phyloP scores from a whole-genome alignment of 92 coral and sea anemone species.

The Epizoanthus scotinus region DNA sequence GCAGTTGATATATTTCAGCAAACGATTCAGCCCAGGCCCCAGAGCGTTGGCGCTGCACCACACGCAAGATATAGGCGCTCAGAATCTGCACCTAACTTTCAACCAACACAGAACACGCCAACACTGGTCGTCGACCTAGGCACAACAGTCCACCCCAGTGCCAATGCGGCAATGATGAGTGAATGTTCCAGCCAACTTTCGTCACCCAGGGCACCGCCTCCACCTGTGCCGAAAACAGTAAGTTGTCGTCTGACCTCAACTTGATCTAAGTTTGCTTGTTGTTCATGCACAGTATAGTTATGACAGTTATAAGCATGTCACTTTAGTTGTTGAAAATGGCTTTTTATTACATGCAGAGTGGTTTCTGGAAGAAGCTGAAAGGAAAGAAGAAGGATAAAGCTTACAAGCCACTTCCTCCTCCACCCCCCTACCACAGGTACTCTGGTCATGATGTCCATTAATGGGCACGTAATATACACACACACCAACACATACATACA shows the following conservation, averaged over 20 bases:
- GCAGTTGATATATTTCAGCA: slow-evolving; percentile 21
- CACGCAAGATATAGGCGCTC: slow-evolving; percentile 65
- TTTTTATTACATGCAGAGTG: slow-evolving; percentile 53
- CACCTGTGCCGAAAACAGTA: slow-evolving; percentile 93
- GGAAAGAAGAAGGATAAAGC: slow-evolving; percentile 79
- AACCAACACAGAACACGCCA: slow-evolving; percentile 21
- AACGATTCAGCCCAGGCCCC: slow-evolving; percentile 25
- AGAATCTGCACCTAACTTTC: slow-evolving; percentile 70
- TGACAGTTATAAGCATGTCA: neutral
- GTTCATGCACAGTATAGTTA: too few species aligned
- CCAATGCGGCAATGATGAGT: neutral
- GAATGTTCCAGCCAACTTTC: neutral
- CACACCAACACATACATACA: too few species aligned
- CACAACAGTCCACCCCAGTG: neutral
- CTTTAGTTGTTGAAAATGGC: neutral
- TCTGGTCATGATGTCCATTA: too few species aligned
- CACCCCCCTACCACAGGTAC: slow-evolving; percentile 69
- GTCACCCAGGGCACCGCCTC: slow-evolving; percentile 61
- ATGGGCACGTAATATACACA: too few species aligned
- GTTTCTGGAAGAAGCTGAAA: slow-evolving; percentile 86
- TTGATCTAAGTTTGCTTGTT: too few species aligned
- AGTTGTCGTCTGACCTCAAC: neutral
- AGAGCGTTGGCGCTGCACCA: slow-evolving; percentile 49
- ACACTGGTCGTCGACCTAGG: slow-evolving; percentile 58
- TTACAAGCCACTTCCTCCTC: slow-evolving; percentile 59